Conservation (phyloP, 2,113 vertebrate species). For the Pseudois nayaur region DNA sequence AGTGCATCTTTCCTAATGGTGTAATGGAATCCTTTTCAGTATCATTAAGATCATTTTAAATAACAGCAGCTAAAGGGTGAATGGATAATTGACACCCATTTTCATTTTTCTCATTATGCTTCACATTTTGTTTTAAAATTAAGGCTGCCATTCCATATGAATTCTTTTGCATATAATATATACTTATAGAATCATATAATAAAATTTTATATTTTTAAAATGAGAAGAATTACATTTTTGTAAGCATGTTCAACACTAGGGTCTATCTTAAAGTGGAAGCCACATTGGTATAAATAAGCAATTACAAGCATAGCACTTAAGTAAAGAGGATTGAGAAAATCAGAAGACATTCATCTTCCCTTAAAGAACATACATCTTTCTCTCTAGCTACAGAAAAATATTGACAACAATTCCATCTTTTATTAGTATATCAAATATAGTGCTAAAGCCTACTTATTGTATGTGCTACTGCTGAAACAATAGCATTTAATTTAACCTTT, state of each 20-base stretch:
- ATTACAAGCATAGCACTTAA: not conserved
- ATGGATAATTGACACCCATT: not conserved
- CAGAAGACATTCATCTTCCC: not conserved
- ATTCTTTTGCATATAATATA: not conserved
- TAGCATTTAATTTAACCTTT: not conserved
- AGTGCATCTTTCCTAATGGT: not conserved
- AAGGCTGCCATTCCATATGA: not conserved
- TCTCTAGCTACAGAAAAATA: not conserved
- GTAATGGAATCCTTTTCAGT: not conserved
- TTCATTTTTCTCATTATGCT: not conserved
- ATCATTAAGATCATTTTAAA: not conserved
- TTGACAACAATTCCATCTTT: not conserved
- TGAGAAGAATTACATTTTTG: not conserved
- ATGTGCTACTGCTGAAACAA: not conserved
- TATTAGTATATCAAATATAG: not conserved
- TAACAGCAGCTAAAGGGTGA: not conserved
- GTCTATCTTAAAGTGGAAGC: not conserved
- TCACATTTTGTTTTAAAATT: conserved; percentile 9
- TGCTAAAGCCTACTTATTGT: not conserved
- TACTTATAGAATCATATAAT: not conserved
- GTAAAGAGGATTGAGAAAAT: not conserved
- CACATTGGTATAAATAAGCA: not conserved
- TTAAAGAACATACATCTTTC: not conserved
- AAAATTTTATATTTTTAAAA: not conserved
- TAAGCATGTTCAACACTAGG: not conserved